phyloP scores from a whole-genome alignment of 2,888 invertebrate genomes.

The Temnothorax unifasciatus region DNA sequence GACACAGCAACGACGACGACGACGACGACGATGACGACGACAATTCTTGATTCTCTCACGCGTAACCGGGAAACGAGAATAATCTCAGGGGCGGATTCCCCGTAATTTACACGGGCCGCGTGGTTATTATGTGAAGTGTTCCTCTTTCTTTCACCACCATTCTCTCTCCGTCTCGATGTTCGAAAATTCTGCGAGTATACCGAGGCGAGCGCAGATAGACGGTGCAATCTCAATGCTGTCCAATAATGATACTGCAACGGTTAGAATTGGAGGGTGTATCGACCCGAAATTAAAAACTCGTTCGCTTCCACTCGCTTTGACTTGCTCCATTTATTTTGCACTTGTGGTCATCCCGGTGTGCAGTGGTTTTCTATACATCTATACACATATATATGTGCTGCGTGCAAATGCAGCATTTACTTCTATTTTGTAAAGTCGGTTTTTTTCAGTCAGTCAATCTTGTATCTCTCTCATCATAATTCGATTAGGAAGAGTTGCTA shows the following conservation, averaged over 20 bases:
- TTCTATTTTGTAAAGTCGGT: neutral
- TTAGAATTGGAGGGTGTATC: neutral
- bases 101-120: constrained; percentile 16
- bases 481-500: neutral
- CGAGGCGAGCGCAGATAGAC: neutral
- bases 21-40: constrained; percentile 20
- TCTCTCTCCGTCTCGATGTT: neutral
- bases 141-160: neutral
- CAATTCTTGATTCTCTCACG: constrained; percentile 60
- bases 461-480: neutral
- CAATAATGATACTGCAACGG: constrained; percentile 22
- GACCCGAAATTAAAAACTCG: constrained; percentile 32
- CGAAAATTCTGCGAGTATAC: neutral
- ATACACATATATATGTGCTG: neutral
- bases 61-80: constrained; percentile 46
- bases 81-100: constrained; percentile 45
- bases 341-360: neutral
- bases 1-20: constrained; percentile 5
- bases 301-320: constrained; percentile 21
- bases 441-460: neutral
- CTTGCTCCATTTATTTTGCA: constrained; percentile 12
- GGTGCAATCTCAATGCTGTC: constrained; percentile 10
- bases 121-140: constrained; percentile 19
- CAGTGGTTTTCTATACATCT: neutral
- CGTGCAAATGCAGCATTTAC: neutral